These are phyloP conservation scores for Halichoerus grypus DNA, from an alignment of 2,113 vertebrate species.

Conservation along the genomic window DNA sequence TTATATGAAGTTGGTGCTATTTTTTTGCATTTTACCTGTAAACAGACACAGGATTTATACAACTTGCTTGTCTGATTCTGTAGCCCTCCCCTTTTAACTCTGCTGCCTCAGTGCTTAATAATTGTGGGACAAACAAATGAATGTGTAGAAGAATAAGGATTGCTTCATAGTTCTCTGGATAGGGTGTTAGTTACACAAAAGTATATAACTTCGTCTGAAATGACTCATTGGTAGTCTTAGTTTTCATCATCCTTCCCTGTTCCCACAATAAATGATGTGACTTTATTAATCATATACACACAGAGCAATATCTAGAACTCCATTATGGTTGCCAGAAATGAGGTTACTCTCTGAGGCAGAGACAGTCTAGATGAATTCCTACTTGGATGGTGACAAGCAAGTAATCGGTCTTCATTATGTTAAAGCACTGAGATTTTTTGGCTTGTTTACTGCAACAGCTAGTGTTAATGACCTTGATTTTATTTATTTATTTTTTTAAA, in stretches of 20 bases:
- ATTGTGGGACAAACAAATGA: background rate
- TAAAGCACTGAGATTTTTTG: background rate
- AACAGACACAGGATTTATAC: background rate
- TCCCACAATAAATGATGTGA: no score
- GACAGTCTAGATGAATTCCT: no score
- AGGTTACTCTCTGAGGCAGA: no score
- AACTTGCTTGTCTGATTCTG: background rate
- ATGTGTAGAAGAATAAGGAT: background rate
- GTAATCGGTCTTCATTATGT: no score
- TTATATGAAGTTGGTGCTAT: background rate
- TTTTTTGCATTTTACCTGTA: background rate
- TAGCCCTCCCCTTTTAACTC: background rate
- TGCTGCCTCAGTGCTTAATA: background rate
- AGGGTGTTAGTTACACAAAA: background rate
- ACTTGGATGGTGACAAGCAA: no score
- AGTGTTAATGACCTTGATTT: constrained; percentile 22
- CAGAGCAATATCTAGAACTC: no score
- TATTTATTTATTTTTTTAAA: background rate
- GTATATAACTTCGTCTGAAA: no score
- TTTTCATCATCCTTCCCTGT: no score
- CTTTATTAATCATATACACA: no score
- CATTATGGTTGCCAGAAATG: no score
- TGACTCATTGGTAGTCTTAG: no score
- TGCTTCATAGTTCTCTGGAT: background rate
- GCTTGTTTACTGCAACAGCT: background rate